A percentile compares a stretch with the other conserved stretches of the same genome.
Conservation (phyloP, 2,888 invertebrate species). For the Pedicia rivosa region DNA sequence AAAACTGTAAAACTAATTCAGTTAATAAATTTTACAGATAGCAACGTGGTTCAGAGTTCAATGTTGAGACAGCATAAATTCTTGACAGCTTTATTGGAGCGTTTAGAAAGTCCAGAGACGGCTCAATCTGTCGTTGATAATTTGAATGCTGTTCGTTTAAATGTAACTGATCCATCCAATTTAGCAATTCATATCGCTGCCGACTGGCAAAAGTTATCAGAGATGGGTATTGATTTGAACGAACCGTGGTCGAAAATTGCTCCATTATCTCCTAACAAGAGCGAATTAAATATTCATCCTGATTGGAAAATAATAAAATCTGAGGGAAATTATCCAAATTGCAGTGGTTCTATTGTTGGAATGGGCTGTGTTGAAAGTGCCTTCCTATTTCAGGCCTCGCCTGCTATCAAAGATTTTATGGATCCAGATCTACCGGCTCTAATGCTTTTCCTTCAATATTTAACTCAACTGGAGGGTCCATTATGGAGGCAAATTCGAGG, state of each 20-base stretch:
- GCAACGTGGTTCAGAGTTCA: conserved; percentile 53
- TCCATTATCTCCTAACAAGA: background rate
- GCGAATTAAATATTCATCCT: conserved; percentile 15
- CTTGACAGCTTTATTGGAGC: conserved; percentile 46
- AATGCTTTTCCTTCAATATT: conserved; percentile 66
- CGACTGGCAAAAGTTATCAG: conserved; percentile 32
- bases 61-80: conserved; percentile 64
- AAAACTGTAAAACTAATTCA: conserved; percentile 6
- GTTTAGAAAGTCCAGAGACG: conserved; percentile 35
- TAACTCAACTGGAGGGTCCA: conserved; percentile 49
- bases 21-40: conserved; percentile 39
- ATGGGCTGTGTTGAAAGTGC: conserved; percentile 70
- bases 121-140: conserved; percentile 34
- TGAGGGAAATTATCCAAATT: conserved; percentile 21
- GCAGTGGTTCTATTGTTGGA: conserved; percentile 52
- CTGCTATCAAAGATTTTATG: conserved; percentile 45
- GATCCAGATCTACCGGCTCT: conserved; percentile 55
- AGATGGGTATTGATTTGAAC: conserved; percentile 14
- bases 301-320: conserved; percentile 17
- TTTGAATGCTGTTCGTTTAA: conserved; percentile 40
- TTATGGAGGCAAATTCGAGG: conserved; percentile 82
- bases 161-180: conserved; percentile 41
- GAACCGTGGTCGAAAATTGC: conserved; percentile 37
- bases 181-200: conserved; percentile 56
- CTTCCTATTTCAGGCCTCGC: conserved; percentile 49